Conservation (phyloP, 2,888 invertebrate species). For the Parasteatoda lunata region DNA sequence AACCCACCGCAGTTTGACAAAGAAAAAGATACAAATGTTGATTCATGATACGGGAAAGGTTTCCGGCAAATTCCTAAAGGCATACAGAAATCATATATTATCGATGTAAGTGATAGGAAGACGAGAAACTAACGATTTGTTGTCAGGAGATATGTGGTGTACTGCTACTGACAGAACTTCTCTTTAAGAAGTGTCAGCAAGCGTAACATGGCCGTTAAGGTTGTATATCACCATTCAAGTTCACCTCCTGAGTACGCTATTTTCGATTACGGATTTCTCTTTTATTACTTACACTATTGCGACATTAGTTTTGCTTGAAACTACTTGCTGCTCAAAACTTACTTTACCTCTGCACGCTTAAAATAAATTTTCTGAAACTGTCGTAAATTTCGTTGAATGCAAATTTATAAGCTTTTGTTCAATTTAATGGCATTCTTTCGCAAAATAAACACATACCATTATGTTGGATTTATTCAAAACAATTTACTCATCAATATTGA, state of each 20-base stretch:
- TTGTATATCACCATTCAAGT: constrained; percentile 51
- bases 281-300: constrained; percentile 48
- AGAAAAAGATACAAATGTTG: constrained; percentile 63
- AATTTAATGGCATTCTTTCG: too few relatives aligned
- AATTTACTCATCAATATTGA: too few relatives aligned
- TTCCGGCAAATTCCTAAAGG: constrained; percentile 56
- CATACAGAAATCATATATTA: constrained; percentile 67
- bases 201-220: constrained; percentile 29
- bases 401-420: too few relatives aligned
- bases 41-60: constrained; percentile 64
- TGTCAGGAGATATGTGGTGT: constrained; percentile 49
- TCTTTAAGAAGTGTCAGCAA: constrained; percentile 63
- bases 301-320: neutral
- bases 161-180: constrained; percentile 55
- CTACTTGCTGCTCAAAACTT: too few relatives aligned
- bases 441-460: too few relatives aligned
- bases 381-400: too few relatives aligned
- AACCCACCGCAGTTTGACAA: constrained; percentile 57
- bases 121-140: constrained; percentile 60
- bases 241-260: constrained; percentile 49
- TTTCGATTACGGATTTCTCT: constrained; percentile 56
- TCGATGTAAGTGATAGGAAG: constrained; percentile 67
- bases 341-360: too few relatives aligned
- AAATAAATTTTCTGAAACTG: too few relatives aligned
- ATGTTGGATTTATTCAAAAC: too few relatives aligned